Base-by-base conservation (phyloP, 2,113 vertebrate species). In the Grammomys dolichurus region DNA sequence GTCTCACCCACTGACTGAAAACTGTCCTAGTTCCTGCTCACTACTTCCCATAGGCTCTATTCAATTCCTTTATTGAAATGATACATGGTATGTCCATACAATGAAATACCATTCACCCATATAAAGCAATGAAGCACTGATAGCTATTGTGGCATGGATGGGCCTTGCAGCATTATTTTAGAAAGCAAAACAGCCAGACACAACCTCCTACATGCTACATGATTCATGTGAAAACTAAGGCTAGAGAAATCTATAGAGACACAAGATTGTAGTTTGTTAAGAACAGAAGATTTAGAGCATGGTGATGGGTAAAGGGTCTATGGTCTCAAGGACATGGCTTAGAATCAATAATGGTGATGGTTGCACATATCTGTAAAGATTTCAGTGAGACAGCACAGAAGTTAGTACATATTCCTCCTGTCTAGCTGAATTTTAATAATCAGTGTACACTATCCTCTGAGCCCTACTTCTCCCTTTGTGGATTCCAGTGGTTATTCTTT, bases 241-340 rank as follows among this genome's bases (percentile, higher is more conserved):
- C 86, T 22, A 93, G 77, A 91, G 65, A 94, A 75, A 65, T 48
- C 24, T 70, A 24, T 20, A 75, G 76, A 89, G 48, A 82, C 33
- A 43, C 58, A 89, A 84, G 70, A 94, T 70, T 65, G 51, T 72
- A 24, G 7, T 81, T 89, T 36, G 28, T 51, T 76, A 46, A 63
- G 56, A 24, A 24, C 75, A 28, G 19, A 40, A 46, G n/a, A 6
- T 5, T 43, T 16, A 11, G 40, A 33, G 16, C 7, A 51, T 19
- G 9, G 67, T 14, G 14, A 16, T 65, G 48, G 33, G 33, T 93
- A 70, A 89, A 76, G 8, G 36, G 31, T 54, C 33, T 1, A 14
- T 22, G 17, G 36, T 78, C 94, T 91, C 81, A 80, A 33, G 10
- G 81, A 91, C 70, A 81, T 91, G 43, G 75, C 93, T 87, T 96